phyloP scores from a whole-genome alignment of 1,140 invertebrate species.

The Drosophila carrolli region DNA sequence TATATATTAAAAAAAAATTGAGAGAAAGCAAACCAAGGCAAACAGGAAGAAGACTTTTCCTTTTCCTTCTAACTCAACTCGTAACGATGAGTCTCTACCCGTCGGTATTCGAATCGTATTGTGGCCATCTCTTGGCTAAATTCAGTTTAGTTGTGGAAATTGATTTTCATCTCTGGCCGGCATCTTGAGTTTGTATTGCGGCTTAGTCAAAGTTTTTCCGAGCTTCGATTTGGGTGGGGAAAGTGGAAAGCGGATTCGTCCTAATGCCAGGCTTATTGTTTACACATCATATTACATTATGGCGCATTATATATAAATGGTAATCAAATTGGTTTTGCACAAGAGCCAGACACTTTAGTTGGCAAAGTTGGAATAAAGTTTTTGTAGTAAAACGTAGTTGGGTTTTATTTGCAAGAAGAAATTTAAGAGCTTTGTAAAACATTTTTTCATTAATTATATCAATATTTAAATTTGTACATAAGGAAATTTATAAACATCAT shows the following conservation, averaged over 20 bases:
- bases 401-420: not conserved
- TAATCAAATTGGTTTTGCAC: slow-evolving; percentile 49
- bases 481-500: too few species aligned
- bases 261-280: slow-evolving; percentile 53
- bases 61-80: slow-evolving; percentile 22
- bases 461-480: too few species aligned
- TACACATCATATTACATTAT: slow-evolving; percentile 55
- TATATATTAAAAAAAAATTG: slow-evolving; percentile 1
- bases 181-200: slow-evolving; percentile 62
- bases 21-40: slow-evolving; percentile 9
- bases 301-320: slow-evolving; percentile 39
- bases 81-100: slow-evolving; percentile 15
- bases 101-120: slow-evolving; percentile 54
- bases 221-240: slow-evolving; percentile 12
- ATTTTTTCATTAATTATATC: too few species aligned
- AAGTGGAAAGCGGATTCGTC: slow-evolving; percentile 22
- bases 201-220: slow-evolving; percentile 42
- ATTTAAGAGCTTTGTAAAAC: too few species aligned
- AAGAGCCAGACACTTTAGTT: slow-evolving; percentile 15
- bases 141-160: slow-evolving; percentile 68
- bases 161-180: slow-evolving; percentile 75
- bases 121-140: slow-evolving; percentile 55
- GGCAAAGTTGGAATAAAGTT: slow-evolving; percentile 12
- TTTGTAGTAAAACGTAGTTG: not conserved
- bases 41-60: slow-evolving; percentile 33